Base-by-base conservation (phyloP, 1,140 invertebrate species). In the Papilio machaon region DNA sequence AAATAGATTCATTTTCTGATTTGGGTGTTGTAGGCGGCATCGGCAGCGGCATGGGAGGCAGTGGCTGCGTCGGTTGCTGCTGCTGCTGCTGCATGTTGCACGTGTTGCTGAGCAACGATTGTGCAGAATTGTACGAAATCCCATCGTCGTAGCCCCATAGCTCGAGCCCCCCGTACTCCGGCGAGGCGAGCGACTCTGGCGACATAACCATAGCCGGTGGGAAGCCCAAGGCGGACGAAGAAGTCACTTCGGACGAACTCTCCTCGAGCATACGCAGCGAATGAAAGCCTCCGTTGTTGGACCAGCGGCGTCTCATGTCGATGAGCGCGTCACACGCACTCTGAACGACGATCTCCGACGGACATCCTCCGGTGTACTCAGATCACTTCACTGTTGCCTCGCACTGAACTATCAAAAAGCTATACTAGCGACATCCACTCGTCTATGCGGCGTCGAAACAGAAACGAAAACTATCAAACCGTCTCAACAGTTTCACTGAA, bases 81-180 rank as follows among this genome's bases (percentile, higher is more conserved):
- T 91, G 88, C 75, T 87, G 86, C 80, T 91, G 90, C 75, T 91
- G 91, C 85, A 91, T 89, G 11, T 90, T 92, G 80, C 92, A 94
- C 13, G 91, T 86, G 84, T 90, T 91, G 80, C 90, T 87, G 38
- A 94, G 89, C 82, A 94, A 82, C 64, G 91, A 90, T 76, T 91
- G 90, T 23, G 90, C 89, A 73, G 91, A 83, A 81, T 89, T 91
- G 80, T 92, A 91, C 47, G 89, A 85, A 47, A 92, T 91, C 58
- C 91, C 91, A 88, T 95, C 95, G 81, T 95, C 95, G 86, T 95
- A 96, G 82, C 98, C 96, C 97, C 97, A 98, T 80, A 98, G 95
- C 85, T 98, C 97, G 70, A 98, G 95, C 83, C 97, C 97, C 77
- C 97, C 96, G 88, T 97, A 96, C 95, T 89, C 97, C 93, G 90